Base-by-base conservation (phyloP, 1,140 invertebrate genomes). In the Nasonia longicornis region DNA sequence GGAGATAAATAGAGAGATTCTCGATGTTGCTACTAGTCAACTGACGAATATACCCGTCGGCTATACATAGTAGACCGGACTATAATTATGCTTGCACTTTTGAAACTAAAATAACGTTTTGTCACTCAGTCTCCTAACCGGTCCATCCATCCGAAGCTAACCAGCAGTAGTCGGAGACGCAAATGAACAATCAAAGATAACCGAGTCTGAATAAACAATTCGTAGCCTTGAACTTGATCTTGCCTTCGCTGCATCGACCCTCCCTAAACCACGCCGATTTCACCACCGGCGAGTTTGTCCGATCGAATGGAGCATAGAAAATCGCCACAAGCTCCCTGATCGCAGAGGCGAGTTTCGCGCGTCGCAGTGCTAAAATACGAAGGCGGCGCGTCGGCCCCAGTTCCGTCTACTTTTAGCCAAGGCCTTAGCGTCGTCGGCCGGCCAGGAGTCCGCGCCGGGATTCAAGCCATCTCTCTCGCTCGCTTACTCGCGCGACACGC, bases 401-500 rank as follows among this genome's bases (percentile, higher is more conserved):
- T 74, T 35, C 79, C 81, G 85, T 90, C 89, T 90, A 91, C 89
- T 90, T 90, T 91, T 91, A 91, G 89, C 89, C 89, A 88, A 89
- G 86, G 88, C 85, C 85, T 87, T 83, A 58, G 83, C 48, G 84
- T 71, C 45, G 69, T 77, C 73, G 85, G 84, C 85, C 85, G 86
- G 85, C 82, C 69, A 84, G 84, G 84, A 85, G 85, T 85, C 82
- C 85, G 83, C 26, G 86, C 83, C 86, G 84, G 85, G 84, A 80
- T 64, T 63, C 72, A 31, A 82, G 83, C 83, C 84, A 86, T 77
- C 64, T 16, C 63, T 77, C 64, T 67, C 64, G 26, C 38, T 64
- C 64, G 67, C 35, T 22, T 10, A 42, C 82, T 83, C 77, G 79
- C 82, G 81, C 87, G 85, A 88, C 87, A 88, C 89, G 89, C 85